Conservation (phyloP, 2,888 invertebrate species). For the Parnassius mnemosyne region DNA sequence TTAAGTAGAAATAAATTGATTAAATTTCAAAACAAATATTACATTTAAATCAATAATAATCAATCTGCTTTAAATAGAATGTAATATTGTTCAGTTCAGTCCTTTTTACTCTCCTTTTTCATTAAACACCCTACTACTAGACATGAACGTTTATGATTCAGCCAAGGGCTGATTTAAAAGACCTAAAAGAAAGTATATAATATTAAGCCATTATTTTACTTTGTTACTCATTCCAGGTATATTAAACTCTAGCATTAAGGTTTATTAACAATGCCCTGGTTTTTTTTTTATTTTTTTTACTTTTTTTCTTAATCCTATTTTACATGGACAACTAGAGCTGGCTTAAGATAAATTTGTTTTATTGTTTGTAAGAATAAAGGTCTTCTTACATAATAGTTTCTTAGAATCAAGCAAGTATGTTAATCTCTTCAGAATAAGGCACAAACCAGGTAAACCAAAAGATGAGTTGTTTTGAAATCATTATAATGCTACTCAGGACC, state of each 20-base stretch:
- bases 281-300: slow-evolving; percentile 10
- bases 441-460: not conserved
- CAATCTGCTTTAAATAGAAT: too few species aligned
- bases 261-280: not conserved
- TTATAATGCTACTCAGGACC: too few species aligned
- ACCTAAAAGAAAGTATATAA: not conserved
- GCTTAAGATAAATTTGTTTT: not conserved
- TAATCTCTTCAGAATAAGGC: not conserved
- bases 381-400: slow-evolving; percentile 1
- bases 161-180: not conserved
- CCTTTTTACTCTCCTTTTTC: too few species aligned
- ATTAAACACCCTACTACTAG: too few species aligned
- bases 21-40: too few species aligned
- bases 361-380: slow-evolving; percentile 12
- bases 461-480: too few species aligned
- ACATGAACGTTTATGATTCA: too few species aligned
- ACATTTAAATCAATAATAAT: too few species aligned
- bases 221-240: slow-evolving; percentile 2
- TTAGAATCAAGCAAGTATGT: not conserved
- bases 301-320: slow-evolving; percentile 18
- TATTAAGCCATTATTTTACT: not conserved
- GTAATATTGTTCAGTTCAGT: too few species aligned
- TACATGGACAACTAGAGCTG: slow-evolving; percentile 3
- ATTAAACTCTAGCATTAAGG: slow-evolving; percentile 2
- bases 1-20: too few species aligned